Conservation (phyloP, 2,113 vertebrate genomes). For the Alaudala cheleensis region DNA sequence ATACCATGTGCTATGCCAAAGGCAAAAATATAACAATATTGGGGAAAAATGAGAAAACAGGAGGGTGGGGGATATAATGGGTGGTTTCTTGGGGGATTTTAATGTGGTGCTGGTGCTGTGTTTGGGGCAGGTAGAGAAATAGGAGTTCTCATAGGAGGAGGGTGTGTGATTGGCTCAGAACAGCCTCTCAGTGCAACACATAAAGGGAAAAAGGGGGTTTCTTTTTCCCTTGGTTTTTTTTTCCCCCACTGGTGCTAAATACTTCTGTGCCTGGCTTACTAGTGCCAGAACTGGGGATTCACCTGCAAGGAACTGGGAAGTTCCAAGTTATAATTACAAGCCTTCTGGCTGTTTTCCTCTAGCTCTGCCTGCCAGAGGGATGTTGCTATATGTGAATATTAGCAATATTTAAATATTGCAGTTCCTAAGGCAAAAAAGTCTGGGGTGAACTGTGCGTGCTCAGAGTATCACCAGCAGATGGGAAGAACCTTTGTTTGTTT, state of each 20-base stretch:
- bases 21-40: not conserved
- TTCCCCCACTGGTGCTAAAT: not conserved
- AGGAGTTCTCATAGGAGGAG: not conserved
- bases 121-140: not conserved
- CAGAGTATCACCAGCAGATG: not conserved
- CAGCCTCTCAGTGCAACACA: not conserved
- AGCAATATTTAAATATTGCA: constrained; percentile 13
- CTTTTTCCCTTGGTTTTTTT: not conserved
- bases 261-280: not conserved
- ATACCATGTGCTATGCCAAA: rapidly evolving
- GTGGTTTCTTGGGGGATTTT: not conserved
- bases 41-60: not conserved
- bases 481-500: constrained; percentile 21
- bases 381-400: constrained; percentile 8
- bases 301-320: not conserved
- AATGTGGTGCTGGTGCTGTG: not conserved
- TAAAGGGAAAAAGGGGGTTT: not conserved
- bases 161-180: not conserved
- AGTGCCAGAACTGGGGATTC: not conserved
- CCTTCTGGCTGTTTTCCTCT: not conserved
- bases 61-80: not conserved
- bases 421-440: constrained; percentile 1
- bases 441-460: not conserved
- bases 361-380: not conserved
- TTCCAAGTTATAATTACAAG: not conserved